phyloP scores from a whole-genome alignment of 2,797 vertebrate genomes.

The Steatocranus sp. region DNA sequence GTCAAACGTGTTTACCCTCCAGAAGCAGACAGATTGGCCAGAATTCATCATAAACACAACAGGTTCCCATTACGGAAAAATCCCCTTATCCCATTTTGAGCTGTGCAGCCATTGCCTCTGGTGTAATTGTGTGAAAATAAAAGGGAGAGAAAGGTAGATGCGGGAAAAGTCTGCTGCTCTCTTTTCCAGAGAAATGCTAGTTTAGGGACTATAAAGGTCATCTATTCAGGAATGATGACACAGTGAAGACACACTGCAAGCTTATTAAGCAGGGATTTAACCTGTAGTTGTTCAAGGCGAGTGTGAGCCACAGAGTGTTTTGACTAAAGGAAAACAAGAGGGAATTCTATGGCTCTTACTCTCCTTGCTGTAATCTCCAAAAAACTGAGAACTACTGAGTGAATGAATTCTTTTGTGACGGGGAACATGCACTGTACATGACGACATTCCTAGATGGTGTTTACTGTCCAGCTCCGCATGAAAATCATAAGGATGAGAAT shows the following conservation, averaged over 20 bases:
- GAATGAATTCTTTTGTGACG: slow-evolving; percentile 53
- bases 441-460: slow-evolving; percentile 7
- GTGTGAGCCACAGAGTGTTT: not conserved
- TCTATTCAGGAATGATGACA: slow-evolving; percentile 8
- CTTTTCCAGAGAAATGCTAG: not conserved
- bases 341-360: slow-evolving; percentile 26
- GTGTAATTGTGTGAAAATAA: slow-evolving; percentile 47
- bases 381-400: slow-evolving; percentile 52
- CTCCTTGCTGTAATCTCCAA: slow-evolving; percentile 33
- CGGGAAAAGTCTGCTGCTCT: not conserved
- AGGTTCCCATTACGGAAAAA: slow-evolving; percentile 43
- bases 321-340: not conserved
- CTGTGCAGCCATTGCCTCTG: not conserved
- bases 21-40: slow-evolving; percentile 61
- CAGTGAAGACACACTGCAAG: not conserved
- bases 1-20: slow-evolving; percentile 77
- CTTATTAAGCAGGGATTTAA: not conserved
- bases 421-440: not conserved
- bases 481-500: slow-evolving; percentile 28
- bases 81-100: not conserved
- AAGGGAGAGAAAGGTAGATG: slow-evolving; percentile 4
- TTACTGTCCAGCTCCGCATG: slow-evolving; percentile 11
- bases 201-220: slow-evolving; percentile 42
- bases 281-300: not conserved
- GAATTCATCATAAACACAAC: slow-evolving; percentile 68